Evolutionary conservation across 23 tunicate species (phyloP), one percentile per base, ranked within the genome.

Genomic region (Aplidium turbinatum): DNA sequence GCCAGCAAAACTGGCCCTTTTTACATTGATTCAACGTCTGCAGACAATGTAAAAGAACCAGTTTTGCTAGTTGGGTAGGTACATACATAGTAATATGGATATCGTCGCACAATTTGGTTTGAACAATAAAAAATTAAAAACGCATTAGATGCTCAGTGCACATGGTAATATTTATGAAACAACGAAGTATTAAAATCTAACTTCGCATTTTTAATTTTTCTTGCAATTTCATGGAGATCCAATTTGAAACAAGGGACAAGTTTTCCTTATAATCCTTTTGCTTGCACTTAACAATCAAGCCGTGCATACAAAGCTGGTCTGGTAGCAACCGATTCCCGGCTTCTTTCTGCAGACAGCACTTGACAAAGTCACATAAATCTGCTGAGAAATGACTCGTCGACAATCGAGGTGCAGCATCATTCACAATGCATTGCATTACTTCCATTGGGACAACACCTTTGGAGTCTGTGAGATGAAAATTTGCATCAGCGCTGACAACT

Each of bases 371-470:
- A 24, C 68, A 47, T 7, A 91, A 47, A 28, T 84, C 86, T 0
- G 75, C 31, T 5, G 97, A 72, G 60, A 72, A 78, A 0, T n/a
- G 24, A 2, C 34, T 38, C 11, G 56, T 22, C 28, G 89, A 66
- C 30, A 91, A 58, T 29, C 82, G 51, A 11, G 97, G 97, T 33
- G 97, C 76, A 36, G 85, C 78, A 33, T 82, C 97, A 25, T 91
- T 68, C 0, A 91, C 97, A 56, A 91, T 91, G 47, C 97, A 91
- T 56, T 91, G 97, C 86, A 91, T 71, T 22, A 91, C 57, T 52
- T 91, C 97, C 86, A 91, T 91, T 5, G 97, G 97, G 16, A 91
- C 73, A 28, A 91, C 85, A 1, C 97, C 97, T 47, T 76, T 64
- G 0, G 97, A 84, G n/a, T n/a, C n/a, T n/a, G n/a, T n/a, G n/a